Evolutionary conservation across 2,888 invertebrate species (phyloP).

Genomic region (Criorhina ranunculi): DNA sequence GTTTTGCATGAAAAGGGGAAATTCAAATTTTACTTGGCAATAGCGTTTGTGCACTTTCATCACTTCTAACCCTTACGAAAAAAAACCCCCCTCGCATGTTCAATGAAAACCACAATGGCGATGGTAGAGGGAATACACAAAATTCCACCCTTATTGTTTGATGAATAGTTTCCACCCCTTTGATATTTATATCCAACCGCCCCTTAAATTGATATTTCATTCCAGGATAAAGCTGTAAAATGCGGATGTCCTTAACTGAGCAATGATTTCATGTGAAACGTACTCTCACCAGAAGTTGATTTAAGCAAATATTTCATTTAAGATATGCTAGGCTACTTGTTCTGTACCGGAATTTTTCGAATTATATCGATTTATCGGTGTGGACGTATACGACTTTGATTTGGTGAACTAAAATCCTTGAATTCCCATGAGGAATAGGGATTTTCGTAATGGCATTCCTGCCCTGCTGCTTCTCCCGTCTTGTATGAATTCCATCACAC

Average conservation of each 20-base stretch:
- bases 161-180: slow-evolving; percentile 70
- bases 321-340: slow-evolving; percentile 3
- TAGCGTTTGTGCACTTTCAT: slow-evolving; percentile 41
- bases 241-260: slow-evolving; percentile 44
- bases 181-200: slow-evolving; percentile 52
- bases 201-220: slow-evolving; percentile 59
- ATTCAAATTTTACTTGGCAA: slow-evolving; percentile 62
- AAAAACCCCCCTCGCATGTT: slow-evolving; percentile 30
- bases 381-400: slow-evolving; percentile 55
- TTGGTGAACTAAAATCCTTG: slow-evolving; percentile 51
- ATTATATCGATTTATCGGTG: slow-evolving; percentile 63
- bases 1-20: slow-evolving; percentile 30
- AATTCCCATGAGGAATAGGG: slow-evolving; percentile 43
- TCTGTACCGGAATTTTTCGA: slow-evolving; percentile 33
- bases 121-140: slow-evolving; percentile 38
- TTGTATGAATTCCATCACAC: slow-evolving; percentile 61
- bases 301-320: neutral
- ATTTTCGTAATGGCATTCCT: slow-evolving; percentile 55
- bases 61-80: slow-evolving; percentile 25
- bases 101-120: slow-evolving; percentile 63
- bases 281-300: slow-evolving; percentile 42
- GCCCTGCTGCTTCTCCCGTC: neutral
- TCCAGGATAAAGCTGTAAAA: slow-evolving; percentile 32
- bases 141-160: slow-evolving; percentile 64
- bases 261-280: slow-evolving; percentile 23